phyloP scores from a whole-genome alignment of 2,888 invertebrate genomes.

The Nasonia oneida region DNA sequence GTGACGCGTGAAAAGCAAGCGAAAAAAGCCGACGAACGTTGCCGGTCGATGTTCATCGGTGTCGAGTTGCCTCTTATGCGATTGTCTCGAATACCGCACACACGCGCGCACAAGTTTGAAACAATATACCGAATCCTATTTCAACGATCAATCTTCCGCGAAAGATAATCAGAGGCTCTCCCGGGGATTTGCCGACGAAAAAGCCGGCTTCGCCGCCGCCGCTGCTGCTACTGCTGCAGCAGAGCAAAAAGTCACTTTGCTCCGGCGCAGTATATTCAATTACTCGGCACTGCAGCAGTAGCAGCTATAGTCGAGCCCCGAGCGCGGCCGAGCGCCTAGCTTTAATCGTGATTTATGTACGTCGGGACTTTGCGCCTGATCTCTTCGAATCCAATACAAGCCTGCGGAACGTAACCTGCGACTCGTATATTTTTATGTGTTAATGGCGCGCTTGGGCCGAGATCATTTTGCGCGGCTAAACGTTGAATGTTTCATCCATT shows the following conservation, averaged over 20 bases:
- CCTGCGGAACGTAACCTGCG: background rate
- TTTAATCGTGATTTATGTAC: conserved; percentile 57
- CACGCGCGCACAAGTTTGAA: too few species aligned
- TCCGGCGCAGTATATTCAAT: conserved; percentile 50
- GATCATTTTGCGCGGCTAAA: background rate
- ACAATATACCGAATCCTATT: conserved; percentile 47
- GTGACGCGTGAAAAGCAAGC: too few species aligned
- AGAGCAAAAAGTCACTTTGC: conserved; percentile 49
- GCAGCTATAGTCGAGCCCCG: background rate
- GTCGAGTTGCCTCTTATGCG: background rate
- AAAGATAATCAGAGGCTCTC: conserved; percentile 54
- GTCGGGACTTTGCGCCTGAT: conserved; percentile 4
- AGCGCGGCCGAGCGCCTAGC: conserved; percentile 12
- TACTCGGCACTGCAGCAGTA: conserved; percentile 16
- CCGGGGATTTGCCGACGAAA: conserved; percentile 21
- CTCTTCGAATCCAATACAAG: conserved; percentile 11
- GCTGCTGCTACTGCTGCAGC: background rate
- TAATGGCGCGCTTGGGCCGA: background rate
- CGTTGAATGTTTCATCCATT: background rate
- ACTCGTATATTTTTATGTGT: conserved; percentile 6
- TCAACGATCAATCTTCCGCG: conserved; percentile 54
- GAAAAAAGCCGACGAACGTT: too few species aligned
- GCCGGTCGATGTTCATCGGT: background rate
- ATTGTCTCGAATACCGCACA: too few species aligned
- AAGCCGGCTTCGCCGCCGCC: conserved; percentile 6